These are phyloP conservation scores for Pammene aurita DNA, from an alignment of 2,888 invertebrate genomes.

Conservation along the genomic window DNA sequence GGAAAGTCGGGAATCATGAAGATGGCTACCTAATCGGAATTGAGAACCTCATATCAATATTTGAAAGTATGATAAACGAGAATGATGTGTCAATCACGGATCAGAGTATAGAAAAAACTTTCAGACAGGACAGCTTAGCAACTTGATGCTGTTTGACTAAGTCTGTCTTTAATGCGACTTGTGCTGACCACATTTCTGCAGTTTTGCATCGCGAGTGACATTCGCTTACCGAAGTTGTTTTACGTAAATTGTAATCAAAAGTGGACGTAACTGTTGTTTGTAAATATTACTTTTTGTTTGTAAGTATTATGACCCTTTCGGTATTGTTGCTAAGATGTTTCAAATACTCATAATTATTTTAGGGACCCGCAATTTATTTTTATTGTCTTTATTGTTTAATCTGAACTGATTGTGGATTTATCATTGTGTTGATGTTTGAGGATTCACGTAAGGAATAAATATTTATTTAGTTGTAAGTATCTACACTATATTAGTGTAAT, in stretches of 20 bases:
- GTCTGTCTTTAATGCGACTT: slow-evolving; percentile 53
- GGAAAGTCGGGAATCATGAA: slow-evolving; percentile 98
- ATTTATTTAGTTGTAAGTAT: slow-evolving; percentile 64
- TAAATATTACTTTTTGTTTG: slow-evolving; percentile 58
- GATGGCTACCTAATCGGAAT: slow-evolving; percentile 97
- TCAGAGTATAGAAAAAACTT: slow-evolving; percentile 68
- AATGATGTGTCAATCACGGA: slow-evolving; percentile 69
- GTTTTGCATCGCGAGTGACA: slow-evolving; percentile 51
- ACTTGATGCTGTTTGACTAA: slow-evolving; percentile 64
- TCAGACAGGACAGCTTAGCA: slow-evolving; percentile 70
- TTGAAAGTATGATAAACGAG: slow-evolving; percentile 84
- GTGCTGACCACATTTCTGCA: slow-evolving; percentile 52
- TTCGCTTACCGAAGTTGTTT: slow-evolving; percentile 34
- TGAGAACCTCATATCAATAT: slow-evolving; percentile 94
- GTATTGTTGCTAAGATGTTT: slow-evolving; percentile 66
- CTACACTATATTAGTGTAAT: slow-evolving; percentile 83
- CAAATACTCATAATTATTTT: slow-evolving; percentile 73
- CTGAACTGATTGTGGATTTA: slow-evolving; percentile 38
- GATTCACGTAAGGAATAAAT: slow-evolving; percentile 34
- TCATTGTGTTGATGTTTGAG: slow-evolving; percentile 18
- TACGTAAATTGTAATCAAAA: slow-evolving; percentile 35
- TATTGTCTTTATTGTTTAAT: slow-evolving; percentile 34
- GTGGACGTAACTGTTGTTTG: slow-evolving; percentile 53
- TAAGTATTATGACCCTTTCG: slow-evolving; percentile 61
- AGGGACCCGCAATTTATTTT: slow-evolving; percentile 52